A percentile compares a stretch with the other conserved stretches of the same genome.
phyloP scores from a whole-genome alignment of 2,888 invertebrate genomes.

The Chymomyza fuscimana region DNA sequence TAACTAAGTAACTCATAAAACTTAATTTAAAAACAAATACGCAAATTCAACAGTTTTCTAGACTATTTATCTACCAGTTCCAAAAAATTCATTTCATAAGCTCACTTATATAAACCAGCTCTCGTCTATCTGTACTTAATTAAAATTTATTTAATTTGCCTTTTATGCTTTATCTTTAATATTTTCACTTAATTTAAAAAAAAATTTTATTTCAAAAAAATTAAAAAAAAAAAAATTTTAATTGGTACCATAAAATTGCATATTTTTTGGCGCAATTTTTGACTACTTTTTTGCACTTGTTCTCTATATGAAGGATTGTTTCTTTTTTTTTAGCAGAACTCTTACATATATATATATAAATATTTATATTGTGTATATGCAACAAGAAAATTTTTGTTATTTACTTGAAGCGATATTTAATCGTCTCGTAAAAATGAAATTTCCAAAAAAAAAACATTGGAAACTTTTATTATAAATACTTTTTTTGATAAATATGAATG shows the following conservation, averaged over 20 bases:
- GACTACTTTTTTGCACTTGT: conserved; percentile 75
- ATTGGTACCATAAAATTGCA: conserved; percentile 75
- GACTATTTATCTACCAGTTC: not conserved
- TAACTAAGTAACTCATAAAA: not conserved
- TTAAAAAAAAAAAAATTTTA: conserved; percentile 40
- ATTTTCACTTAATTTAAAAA: not conserved
- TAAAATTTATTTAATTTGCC: not conserved
- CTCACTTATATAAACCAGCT: not conserved
- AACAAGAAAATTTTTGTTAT: conserved; percentile 56
- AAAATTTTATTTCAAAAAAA: conserved; percentile 13
- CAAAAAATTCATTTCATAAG: not conserved
- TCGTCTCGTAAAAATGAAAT: conserved; percentile 34
- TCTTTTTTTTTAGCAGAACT: conserved; percentile 58
- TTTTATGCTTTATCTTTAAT: not conserved
- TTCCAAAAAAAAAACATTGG: conserved; percentile 13
- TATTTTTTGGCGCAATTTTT: conserved; percentile 77
- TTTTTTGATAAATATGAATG: conserved; percentile 47
- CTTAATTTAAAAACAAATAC: not conserved
- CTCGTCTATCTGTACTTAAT: not conserved
- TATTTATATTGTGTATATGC: conserved; percentile 63
- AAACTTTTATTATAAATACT: conserved; percentile 30
- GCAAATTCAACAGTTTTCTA: not conserved
- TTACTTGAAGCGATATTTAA: conserved; percentile 45
- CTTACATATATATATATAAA: conserved; percentile 24
- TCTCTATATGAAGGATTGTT: conserved; percentile 46